These are phyloP conservation scores for Drosophila borborema DNA, from an alignment of 2,888 invertebrate genomes.

Conservation along the genomic window DNA sequence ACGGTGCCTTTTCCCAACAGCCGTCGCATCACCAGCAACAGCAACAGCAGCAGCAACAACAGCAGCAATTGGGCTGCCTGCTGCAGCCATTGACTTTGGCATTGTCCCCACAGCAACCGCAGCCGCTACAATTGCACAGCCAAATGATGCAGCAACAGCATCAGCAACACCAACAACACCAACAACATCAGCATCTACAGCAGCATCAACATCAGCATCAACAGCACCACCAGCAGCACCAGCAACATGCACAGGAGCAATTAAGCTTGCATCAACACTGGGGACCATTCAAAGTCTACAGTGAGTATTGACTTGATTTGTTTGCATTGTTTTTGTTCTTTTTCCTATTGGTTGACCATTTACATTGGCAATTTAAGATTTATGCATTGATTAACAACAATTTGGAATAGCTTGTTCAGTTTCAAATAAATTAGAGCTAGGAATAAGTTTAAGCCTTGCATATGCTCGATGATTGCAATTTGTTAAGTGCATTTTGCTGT, in stretches of 20 bases:
- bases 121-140: slow-evolving; percentile 75
- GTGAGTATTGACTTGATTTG: slow-evolving; percentile 81
- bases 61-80: slow-evolving; percentile 58
- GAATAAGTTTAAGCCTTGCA: no score
- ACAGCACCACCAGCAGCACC: slow-evolving; percentile 66
- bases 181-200: slow-evolving; percentile 75
- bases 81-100: slow-evolving; percentile 80
- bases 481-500: not conserved
- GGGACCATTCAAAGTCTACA: slow-evolving; percentile 85
- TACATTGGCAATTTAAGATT: slow-evolving; percentile 17
- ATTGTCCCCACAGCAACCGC: slow-evolving; percentile 80
- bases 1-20: slow-evolving; percentile 62
- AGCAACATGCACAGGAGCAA: slow-evolving; percentile 77
- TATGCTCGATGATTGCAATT: not conserved
- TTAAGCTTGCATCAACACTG: slow-evolving; percentile 82
- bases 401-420: not conserved
- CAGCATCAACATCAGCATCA: slow-evolving; percentile 66
- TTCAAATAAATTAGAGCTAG: not conserved
- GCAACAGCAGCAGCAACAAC: slow-evolving; percentile 57
- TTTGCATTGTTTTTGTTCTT: slow-evolving; percentile 7
- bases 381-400: slow-evolving; percentile 17
- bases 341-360: not conserved
- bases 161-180: slow-evolving; percentile 67
- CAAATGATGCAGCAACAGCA: slow-evolving; percentile 71
- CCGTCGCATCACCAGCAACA: slow-evolving; percentile 61